Conservation (phyloP, 2,888 invertebrate genomes). For the Zygaena filipendulae region DNA sequence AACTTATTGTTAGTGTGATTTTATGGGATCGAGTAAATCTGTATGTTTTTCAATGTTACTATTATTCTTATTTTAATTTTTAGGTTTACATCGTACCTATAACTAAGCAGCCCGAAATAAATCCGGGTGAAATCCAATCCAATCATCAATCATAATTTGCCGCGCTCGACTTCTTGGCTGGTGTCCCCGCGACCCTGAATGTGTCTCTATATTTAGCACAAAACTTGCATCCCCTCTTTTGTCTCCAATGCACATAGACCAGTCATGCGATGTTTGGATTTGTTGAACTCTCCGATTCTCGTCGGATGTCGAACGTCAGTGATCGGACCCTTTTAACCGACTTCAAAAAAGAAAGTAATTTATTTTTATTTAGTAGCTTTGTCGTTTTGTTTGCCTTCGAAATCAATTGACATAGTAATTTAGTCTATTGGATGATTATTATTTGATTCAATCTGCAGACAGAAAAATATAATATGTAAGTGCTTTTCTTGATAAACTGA, state of each 20-base stretch:
- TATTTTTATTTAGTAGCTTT: background rate
- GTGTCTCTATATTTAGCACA: conserved; percentile 44
- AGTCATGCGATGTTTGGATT: conserved; percentile 41
- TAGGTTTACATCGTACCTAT: no score
- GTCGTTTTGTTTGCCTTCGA: no score
- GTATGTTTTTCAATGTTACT: no score
- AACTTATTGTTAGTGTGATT: no score
- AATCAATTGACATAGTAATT: no score
- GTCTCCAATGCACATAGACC: conserved; percentile 27
- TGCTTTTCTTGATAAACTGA: no score
- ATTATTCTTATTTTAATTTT: no score
- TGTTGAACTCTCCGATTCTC: conserved; percentile 4
- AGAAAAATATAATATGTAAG: no score
- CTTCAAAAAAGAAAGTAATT: background rate
- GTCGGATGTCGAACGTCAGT: no score
- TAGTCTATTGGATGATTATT: no score
- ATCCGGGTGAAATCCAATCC: conserved; percentile 30
- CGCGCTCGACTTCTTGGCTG: conserved; percentile 45
- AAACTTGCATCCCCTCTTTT: conserved; percentile 25
- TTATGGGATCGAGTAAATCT: no score
- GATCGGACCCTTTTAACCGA: conserved; percentile 13
- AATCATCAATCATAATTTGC: conserved; percentile 58
- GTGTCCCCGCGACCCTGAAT: conserved; percentile 49
- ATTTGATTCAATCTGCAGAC: background rate
- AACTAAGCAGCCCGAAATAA: no score